Conservation (phyloP, 2,797 vertebrate species). For the Alfaro cultratus region DNA sequence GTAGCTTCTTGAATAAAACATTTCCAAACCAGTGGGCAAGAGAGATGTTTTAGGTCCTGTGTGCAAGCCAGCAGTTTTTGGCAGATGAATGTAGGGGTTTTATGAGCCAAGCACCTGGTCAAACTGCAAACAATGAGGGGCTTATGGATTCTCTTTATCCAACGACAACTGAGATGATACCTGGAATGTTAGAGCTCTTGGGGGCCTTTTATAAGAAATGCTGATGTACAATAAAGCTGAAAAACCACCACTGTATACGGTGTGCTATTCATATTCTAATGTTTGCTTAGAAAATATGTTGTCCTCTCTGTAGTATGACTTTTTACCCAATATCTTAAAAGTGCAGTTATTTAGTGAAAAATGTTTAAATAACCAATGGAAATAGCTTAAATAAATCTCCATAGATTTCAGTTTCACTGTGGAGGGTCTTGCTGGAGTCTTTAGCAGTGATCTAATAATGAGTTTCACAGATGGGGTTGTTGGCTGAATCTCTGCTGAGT, state of each 20-base stretch:
- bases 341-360: neutral
- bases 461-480: slow-evolving; percentile 81
- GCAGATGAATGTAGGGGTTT: slow-evolving; percentile 71
- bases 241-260: slow-evolving; percentile 41
- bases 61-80: slow-evolving; percentile 77
- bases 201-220: slow-evolving; percentile 72
- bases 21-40: slow-evolving; percentile 60
- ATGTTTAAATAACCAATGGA: slow-evolving; percentile 5
- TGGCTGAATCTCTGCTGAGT: slow-evolving; percentile 75
- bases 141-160: slow-evolving; percentile 82
- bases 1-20: slow-evolving; percentile 32
- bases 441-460: slow-evolving; percentile 78
- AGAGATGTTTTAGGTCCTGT: slow-evolving; percentile 78
- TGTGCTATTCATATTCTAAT: slow-evolving; percentile 10
- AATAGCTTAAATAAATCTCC: slow-evolving; percentile 27
- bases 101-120: slow-evolving; percentile 85
- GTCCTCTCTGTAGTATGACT: neutral
- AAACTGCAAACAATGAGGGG: slow-evolving; percentile 83
- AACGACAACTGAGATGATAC: slow-evolving; percentile 75
- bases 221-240: slow-evolving; percentile 71
- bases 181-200: slow-evolving; percentile 67
- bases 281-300: neutral
- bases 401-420: slow-evolving; percentile 40
- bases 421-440: slow-evolving; percentile 69
- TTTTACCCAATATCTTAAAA: neutral